Base-by-base conservation (phyloP, 2,797 vertebrate species). In the Syncerus caffer region DNA sequence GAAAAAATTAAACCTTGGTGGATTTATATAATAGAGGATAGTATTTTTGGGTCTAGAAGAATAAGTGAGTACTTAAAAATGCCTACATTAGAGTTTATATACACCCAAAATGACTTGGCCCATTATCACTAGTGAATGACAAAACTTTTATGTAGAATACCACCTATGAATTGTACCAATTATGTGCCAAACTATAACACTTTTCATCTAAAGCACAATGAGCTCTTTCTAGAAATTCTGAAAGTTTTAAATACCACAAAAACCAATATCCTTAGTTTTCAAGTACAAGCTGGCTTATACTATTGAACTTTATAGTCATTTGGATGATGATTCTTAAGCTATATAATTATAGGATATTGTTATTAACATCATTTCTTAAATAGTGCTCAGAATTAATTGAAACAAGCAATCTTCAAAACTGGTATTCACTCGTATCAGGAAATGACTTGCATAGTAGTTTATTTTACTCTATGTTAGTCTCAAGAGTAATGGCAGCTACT, bases 311-410 rank as follows among this genome's bases (percentile, higher is more conserved):
- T 78, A 51, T 2, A 67, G 60, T 64, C 67, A 93, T 53, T 51
- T 58, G 93, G 84, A 97, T 71, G 87, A 85, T 95, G 25, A 91
- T 85, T 85, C 84, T 93, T 93, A 90, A 96, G 80, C 23, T 84
- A 38, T 64, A 64, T 51, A 84, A 71, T 94, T 80, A 80, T 4
- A 85, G 34, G 23, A 79, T 90, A 67, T 96, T 51, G 29, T 94
- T 85, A 94, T 88, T 64, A 74, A n/a, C 17, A 90, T 82, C 5
- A 53, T 89, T 88, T 95, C 78, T 85, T 84, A 74, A 96, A 83
- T 71, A 93, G 89, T 71, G 58, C 15, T 96, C 60, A 96, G 88
- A 97, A 95, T 89, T 96, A 91, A 97, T 80, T 82, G 62, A 95
- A 95, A 71, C 53, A 82, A 85, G 50, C 29, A 89, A 96, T 2